These are phyloP conservation scores for Bos javanicus DNA, from an alignment of 2,113 vertebrate genomes.

Conservation along the genomic window DNA sequence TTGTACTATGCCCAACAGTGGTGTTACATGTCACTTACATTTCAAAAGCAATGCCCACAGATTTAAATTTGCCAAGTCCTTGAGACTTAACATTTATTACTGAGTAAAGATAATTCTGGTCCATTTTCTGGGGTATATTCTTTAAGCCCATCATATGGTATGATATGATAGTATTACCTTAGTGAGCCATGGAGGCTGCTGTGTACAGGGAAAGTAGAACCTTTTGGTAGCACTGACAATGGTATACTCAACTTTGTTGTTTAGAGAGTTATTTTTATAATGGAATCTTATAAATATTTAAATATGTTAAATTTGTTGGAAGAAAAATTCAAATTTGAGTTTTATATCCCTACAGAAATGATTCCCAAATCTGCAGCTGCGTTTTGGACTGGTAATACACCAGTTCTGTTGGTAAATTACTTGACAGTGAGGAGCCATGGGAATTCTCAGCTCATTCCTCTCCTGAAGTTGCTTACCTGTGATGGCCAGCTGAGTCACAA, in stretches of 20 bases:
- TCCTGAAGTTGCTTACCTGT: slow-evolving; percentile 73
- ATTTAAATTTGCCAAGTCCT: background rate
- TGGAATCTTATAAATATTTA: background rate
- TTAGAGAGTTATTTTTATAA: background rate
- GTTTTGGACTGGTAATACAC: background rate
- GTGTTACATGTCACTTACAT: background rate
- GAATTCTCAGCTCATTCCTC: background rate
- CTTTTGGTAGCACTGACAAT: background rate
- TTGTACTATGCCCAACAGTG: background rate
- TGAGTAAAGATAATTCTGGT: background rate
- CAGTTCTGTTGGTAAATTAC: background rate
- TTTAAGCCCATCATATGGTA: background rate
- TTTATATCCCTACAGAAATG: background rate
- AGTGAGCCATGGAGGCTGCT: background rate
- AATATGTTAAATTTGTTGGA: background rate
- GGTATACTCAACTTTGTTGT: background rate
- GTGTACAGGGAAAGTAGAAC: background rate
- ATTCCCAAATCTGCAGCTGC: background rate
- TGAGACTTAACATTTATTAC: background rate
- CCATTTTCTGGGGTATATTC: background rate
- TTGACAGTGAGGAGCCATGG: background rate
- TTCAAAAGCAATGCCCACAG: background rate
- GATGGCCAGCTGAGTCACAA: slow-evolving; percentile 83
- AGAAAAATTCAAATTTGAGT: background rate
- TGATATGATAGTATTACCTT: background rate